Conservation (phyloP, 35 echinoderm and acorn worm species). For the Strongylocentrotus purpuratus region DNA sequence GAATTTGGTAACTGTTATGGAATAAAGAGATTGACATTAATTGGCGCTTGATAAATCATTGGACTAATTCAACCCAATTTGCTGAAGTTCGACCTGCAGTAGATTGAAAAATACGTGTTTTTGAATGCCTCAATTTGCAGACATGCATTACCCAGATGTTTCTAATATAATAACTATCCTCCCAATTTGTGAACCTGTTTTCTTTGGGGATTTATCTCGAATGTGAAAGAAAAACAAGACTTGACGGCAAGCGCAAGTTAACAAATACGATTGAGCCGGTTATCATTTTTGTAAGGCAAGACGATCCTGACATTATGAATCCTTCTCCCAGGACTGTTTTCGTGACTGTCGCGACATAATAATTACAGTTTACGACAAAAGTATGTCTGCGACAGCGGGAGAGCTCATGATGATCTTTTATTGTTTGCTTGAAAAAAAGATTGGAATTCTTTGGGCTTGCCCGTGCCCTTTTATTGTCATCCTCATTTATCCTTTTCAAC, state of each 20-base stretch:
- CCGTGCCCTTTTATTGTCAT: slow-evolving; percentile 42
- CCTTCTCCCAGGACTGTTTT: slow-evolving; percentile 25
- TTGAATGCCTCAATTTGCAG: neutral
- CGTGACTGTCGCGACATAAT: slow-evolving; percentile 42
- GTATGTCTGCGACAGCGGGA: slow-evolving; percentile 36
- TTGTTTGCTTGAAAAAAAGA: slow-evolving; percentile 39
- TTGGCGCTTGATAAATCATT: too few relatives aligned
- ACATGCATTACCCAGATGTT: neutral
- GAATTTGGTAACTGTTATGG: too few relatives aligned
- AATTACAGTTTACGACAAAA: slow-evolving; percentile 44
- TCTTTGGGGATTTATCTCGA: neutral
- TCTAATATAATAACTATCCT: neutral
- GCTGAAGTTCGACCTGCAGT: neutral
- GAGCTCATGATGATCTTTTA: slow-evolving; percentile 16
- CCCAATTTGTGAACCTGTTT: slow-evolving; percentile 3
- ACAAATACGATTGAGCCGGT: neutral
- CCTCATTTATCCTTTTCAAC: slow-evolving; percentile 38
- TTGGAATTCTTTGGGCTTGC: slow-evolving; percentile 44
- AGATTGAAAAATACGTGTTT: neutral
- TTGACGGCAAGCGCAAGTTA: neutral
- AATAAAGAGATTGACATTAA: too few relatives aligned
- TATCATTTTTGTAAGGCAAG: slow-evolving; percentile 6
- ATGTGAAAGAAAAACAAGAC: slow-evolving; percentile 4
- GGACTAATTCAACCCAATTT: neutral
- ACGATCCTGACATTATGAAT: slow-evolving; percentile 18